Conservation (phyloP, 2,888 invertebrate species). For the Agrochola lychnidis region DNA sequence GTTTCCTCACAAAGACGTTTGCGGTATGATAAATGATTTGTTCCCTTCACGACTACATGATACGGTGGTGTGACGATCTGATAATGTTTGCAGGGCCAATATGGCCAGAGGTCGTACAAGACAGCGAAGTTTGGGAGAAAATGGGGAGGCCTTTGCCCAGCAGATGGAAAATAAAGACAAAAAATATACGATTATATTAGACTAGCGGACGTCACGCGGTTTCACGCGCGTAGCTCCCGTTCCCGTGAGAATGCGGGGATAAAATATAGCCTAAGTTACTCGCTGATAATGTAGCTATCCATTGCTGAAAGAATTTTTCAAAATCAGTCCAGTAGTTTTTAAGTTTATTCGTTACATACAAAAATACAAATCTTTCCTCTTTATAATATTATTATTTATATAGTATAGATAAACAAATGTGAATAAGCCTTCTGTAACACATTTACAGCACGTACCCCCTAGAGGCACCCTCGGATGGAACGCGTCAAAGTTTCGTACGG, state of each 20-base stretch:
- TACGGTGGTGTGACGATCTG: background rate
- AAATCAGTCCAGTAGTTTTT: no score
- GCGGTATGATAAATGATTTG: background rate
- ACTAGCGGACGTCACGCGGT: no score
- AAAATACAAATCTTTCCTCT: no score
- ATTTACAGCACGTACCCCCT: background rate
- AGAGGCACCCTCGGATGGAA: slow-evolving; percentile 35
- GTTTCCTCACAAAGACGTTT: no score
- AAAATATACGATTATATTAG: background rate
- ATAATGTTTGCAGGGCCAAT: background rate
- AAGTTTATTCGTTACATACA: no score
- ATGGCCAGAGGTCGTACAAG: background rate
- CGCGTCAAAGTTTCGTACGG: slow-evolving; percentile 51
- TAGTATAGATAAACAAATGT: no score
- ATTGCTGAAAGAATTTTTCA: no score
- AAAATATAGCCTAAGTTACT: no score
- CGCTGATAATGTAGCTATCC: no score
- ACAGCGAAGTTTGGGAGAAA: background rate
- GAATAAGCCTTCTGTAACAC: slow-evolving; percentile 37
- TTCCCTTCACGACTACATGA: background rate
- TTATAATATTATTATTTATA: no score
- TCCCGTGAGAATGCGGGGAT: no score
- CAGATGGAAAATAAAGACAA: background rate
- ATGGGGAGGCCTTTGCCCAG: background rate
- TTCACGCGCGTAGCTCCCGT: no score